These are phyloP conservation scores for Peromyscus californicus DNA, from an alignment of 2,113 vertebrate species.

Conservation along the genomic window DNA sequence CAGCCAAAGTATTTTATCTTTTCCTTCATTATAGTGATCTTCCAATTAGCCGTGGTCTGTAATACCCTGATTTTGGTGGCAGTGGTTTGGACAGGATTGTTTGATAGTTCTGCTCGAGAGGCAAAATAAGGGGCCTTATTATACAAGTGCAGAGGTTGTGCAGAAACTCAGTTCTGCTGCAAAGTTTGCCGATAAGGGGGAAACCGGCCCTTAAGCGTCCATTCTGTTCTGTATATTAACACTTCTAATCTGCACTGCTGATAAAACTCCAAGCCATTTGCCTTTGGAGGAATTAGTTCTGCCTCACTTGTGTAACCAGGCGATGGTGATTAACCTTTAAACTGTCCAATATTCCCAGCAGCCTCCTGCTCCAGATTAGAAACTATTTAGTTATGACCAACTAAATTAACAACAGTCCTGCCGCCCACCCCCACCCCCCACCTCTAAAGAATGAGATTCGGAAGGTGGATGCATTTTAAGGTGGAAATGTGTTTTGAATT, in stretches of 20 bases:
- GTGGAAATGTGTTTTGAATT: slow-evolving; percentile 89
- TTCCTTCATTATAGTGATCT: slow-evolving; percentile 99
- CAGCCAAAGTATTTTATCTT: slow-evolving; percentile 99
- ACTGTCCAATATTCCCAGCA: slow-evolving; percentile 99
- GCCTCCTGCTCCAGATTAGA: slow-evolving; percentile 99
- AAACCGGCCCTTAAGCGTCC: slow-evolving; percentile 99
- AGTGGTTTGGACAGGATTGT: slow-evolving; percentile 94
- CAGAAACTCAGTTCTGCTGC: slow-evolving; percentile 99
- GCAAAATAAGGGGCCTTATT: slow-evolving; percentile 99
- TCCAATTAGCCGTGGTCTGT: slow-evolving; percentile 99
- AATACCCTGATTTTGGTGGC: slow-evolving; percentile 99
- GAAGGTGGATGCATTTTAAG: slow-evolving; percentile 92
- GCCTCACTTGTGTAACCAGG: slow-evolving; percentile 99
- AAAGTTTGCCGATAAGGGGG: slow-evolving; percentile 99
- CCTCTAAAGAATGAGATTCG: slow-evolving; percentile 90
- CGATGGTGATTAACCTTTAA: slow-evolving; percentile 99
- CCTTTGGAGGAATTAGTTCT: slow-evolving; percentile 99
- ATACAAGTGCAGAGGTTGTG: slow-evolving; percentile 97
- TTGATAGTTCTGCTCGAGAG: slow-evolving; percentile 99
- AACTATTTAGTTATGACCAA: slow-evolving; percentile 99
- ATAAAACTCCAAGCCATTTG: slow-evolving; percentile 99
- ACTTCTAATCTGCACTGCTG: slow-evolving; percentile 99
- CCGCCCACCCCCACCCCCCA: slow-evolving; percentile 81
- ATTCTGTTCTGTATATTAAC: slow-evolving; percentile 99
- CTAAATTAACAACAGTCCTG: slow-evolving; percentile 98